These are phyloP conservation scores for Polietes domitor DNA, from an alignment of 2,888 invertebrate species.

Conservation along the genomic window DNA sequence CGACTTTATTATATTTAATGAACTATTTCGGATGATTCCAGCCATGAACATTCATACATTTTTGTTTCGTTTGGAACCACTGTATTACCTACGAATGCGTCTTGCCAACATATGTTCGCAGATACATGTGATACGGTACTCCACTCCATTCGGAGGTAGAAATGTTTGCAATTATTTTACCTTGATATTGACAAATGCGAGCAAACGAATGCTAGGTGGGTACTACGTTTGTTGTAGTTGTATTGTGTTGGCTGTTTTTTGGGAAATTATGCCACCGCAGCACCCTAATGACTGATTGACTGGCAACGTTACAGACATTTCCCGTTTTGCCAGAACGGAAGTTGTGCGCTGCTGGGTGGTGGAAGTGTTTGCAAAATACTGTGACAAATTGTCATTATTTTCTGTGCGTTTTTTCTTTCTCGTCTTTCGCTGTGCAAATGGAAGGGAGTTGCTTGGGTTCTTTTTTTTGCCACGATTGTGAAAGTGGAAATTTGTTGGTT, in stretches of 20 bases:
- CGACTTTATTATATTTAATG: too few species aligned
- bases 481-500: constrained; percentile 26
- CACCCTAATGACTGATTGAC: constrained; percentile 60
- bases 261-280: constrained; percentile 45
- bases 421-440: background rate
- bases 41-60: too few species aligned
- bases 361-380: constrained; percentile 56
- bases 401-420: constrained; percentile 21
- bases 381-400: constrained; percentile 54
- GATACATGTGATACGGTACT: constrained; percentile 8
- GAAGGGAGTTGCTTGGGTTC: constrained; percentile 18
- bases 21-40: too few species aligned
- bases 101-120: background rate
- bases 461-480: constrained; percentile 21
- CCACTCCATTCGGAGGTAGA: constrained; percentile 26
- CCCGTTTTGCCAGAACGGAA: constrained; percentile 52
- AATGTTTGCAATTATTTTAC: constrained; percentile 62
- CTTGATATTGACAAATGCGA: constrained; percentile 62
- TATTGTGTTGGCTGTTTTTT: constrained; percentile 3
- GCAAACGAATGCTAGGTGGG: background rate
- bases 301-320: constrained; percentile 51
- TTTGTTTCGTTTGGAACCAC: background rate
- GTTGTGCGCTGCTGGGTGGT: constrained; percentile 30
- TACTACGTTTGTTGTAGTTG: constrained; percentile 2
- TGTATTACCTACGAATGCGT: background rate